Base-by-base conservation (phyloP, 2,113 vertebrate species). In the Butastur rufipennis region DNA sequence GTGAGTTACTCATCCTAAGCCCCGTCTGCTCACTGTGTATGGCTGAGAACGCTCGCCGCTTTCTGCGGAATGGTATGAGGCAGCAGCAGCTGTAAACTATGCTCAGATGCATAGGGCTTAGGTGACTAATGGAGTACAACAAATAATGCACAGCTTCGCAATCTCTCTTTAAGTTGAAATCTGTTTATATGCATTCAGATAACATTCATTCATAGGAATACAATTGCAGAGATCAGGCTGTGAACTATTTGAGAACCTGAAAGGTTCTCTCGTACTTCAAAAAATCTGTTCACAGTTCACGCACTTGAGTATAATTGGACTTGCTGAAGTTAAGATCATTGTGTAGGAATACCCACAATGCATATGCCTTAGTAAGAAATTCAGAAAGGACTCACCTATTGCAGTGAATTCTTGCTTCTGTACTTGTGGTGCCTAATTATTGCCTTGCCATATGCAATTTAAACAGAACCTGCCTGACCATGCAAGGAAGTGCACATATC, bases 131-230 rank as follows among this genome's bases (percentile, higher is more conserved):
- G 68, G 72, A 59, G 48, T 77, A 83, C n/a, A n/a, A 34, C 50
- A 86, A 96, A 90, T 32, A 93, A 82, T 6, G 42, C 50, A 77
- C 38, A 92, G 50, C 50, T 83, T 88, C 67, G 42, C 43, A 53
- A 31, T 88, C 79, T 84, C 47, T 53, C 56, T 72, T 34, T 71
- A 70, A 68, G 38, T 55, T 71, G 63, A 88, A 94, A 86, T 92
- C 47, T 90, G 87, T 92, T 95, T 92, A 81, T 84, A 16, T 67
- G 80, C 65, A 29, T 62, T 86, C 81, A 83, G 94, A 92, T 92
- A 95, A 82, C 75, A 66, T 90, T 90, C 36, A 38, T 92, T 90
- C 50, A 22, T 65, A 25, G 81, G 73, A 91, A 85, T 56, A 91
- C 4, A 3, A 91, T 93, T 84, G 43, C 61, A 72, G 70, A 85